Evolutionary conservation across 2,797 vertebrate genomes (phyloP), one percentile per base, ranked within the genome.

Genomic region (Ctenochaetus hawaiiensis): DNA sequence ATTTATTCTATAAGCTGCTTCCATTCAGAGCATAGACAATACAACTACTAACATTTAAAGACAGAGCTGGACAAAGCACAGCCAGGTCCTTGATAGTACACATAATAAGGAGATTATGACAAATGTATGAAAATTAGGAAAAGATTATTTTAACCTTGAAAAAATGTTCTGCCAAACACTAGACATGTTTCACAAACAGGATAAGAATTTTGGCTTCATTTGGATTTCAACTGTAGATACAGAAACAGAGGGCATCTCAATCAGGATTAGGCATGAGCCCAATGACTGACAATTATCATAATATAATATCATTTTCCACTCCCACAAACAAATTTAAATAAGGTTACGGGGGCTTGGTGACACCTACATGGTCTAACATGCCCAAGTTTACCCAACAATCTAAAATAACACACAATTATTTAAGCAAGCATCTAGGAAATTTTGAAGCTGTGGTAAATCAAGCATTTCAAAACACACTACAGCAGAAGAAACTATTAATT

Each of bases 371-470:
- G 52, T 16, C n/a, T 12, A 23, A 62, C 17, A 18, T 54, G 12
- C 8, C 3, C 2, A 12, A 30, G 10, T 68, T 53, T 20, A 49
- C 68, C 8, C 10, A 63, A 56, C 43, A 63, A 74, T 47, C 13
- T 39, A 5, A 17, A 53, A 10, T 44, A 14, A 72, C 30, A 43
- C 34, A 47, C 43, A 57, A 23, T n/a, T 14, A 37, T 18, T 17
- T 12, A 49, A 45, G 34, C 18, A 73, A 58, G 48, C 6, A 0
- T 56, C 12, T 62, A 47, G 34, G 4, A 61, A 71, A 74, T 72
- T 8, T 68, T 10, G 49, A 43, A 68, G 41, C 56, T 37, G 12
- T 58, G 34, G 20, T 49, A 77, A 71, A 73, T 20, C 5, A 43
- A 43, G 13, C 30, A 39, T 73, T 52, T 41, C 17, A 26, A 37